Evolutionary conservation across 1,140 invertebrate species (phyloP).

Genomic region (Mycetomoellerius zeteki): DNA sequence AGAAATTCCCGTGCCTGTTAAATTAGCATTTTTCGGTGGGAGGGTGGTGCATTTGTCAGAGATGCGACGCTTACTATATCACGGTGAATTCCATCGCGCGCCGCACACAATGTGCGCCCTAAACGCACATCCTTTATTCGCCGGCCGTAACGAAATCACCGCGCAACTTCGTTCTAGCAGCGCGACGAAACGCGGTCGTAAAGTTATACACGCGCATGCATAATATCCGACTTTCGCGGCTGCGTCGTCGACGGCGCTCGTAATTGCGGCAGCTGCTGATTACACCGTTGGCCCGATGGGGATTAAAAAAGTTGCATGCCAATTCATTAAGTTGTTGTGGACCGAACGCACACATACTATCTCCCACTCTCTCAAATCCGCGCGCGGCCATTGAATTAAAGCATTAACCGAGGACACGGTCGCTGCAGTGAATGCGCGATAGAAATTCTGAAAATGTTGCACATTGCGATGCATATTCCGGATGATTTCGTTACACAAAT

Average conservation of each 20-base stretch:
- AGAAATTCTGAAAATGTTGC: slow-evolving; percentile 41
- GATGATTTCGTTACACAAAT: slow-evolving; percentile 29
- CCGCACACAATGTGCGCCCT: slow-evolving; percentile 36
- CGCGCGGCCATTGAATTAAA: slow-evolving; percentile 47
- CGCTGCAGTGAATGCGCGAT: slow-evolving; percentile 9
- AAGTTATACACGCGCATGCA: slow-evolving; percentile 67
- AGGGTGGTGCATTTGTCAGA: slow-evolving; percentile 35
- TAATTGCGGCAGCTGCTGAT: slow-evolving; percentile 70
- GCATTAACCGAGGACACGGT: slow-evolving; percentile 37
- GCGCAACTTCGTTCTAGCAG: slow-evolving; percentile 52
- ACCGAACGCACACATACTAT: slow-evolving; percentile 9
- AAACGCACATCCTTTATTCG: slow-evolving; percentile 56
- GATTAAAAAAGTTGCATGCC: slow-evolving; percentile 68
- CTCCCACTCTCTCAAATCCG: slow-evolving; percentile 23
- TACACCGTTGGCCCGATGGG: slow-evolving; percentile 58
- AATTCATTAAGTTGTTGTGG: slow-evolving; percentile 65
- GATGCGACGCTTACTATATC: slow-evolving; percentile 32
- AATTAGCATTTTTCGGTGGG: slow-evolving; percentile 53
- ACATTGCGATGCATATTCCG: slow-evolving; percentile 32
- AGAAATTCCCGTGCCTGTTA: slow-evolving; percentile 35
- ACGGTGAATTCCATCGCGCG: background rate
- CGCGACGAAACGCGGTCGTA: slow-evolving; percentile 54
- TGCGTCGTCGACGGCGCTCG: slow-evolving; percentile 42
- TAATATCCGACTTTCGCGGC: slow-evolving; percentile 61
- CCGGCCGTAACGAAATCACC: slow-evolving; percentile 58